Conservation (phyloP, 2,797 vertebrate species). For the Smutsia gigantea region DNA sequence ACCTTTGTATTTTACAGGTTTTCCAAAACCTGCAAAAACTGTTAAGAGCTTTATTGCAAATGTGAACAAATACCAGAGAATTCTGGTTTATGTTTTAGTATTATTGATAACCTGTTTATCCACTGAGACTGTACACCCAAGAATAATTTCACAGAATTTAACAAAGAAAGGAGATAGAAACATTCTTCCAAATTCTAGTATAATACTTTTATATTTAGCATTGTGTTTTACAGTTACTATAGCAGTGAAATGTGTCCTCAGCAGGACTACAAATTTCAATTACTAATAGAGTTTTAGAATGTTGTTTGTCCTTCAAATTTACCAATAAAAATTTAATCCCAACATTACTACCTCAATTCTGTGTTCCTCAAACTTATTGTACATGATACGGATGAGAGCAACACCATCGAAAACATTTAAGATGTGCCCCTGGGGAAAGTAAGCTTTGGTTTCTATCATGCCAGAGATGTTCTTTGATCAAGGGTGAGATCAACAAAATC, state of each 20-base stretch:
- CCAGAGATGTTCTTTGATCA: not conserved
- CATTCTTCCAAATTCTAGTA: slow-evolving; percentile 38
- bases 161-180: slow-evolving; percentile 53
- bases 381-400: not conserved
- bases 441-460: not conserved
- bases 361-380: slow-evolving; percentile 37
- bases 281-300: slow-evolving; percentile 57
- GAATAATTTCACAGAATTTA: slow-evolving; percentile 23
- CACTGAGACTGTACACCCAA: not conserved
- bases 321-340: slow-evolving; percentile 63
- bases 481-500: not conserved
- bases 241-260: slow-evolving; percentile 46
- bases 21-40: not conserved
- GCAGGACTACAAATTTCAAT: slow-evolving; percentile 57
- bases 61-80: slow-evolving; percentile 11
- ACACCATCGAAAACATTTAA: slow-evolving; percentile 13
- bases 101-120: slow-evolving; percentile 49
- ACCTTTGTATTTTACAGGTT: slow-evolving; percentile 27
- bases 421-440: not conserved
- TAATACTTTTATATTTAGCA: slow-evolving; percentile 60
- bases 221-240: slow-evolving; percentile 26
- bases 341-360: slow-evolving; percentile 21
- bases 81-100: slow-evolving; percentile 10
- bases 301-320: slow-evolving; percentile 60
- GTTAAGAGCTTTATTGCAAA: not conserved